Percentiles rank a stretch among this genome's conserved stretches.
Conservation (phyloP, 2,113 vertebrate species). For the Barbus barbus region DNA sequence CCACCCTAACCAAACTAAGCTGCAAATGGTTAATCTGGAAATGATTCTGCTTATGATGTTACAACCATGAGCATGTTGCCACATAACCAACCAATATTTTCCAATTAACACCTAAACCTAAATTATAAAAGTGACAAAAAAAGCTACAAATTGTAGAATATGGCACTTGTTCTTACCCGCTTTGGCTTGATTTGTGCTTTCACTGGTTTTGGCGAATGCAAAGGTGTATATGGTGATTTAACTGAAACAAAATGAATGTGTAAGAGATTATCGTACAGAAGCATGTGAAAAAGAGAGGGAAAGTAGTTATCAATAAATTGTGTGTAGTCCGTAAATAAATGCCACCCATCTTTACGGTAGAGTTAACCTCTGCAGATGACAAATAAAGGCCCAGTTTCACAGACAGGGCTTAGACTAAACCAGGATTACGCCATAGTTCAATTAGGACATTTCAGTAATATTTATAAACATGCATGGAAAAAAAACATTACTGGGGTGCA, state of each 20-base stretch:
- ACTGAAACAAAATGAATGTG: conserved; percentile 52
- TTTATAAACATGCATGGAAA: too few species aligned
- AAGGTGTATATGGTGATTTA: conserved; percentile 49
- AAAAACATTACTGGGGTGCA: too few species aligned
- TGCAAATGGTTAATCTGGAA: background rate
- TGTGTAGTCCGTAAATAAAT: too few species aligned
- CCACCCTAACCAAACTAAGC: background rate
- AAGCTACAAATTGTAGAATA: too few species aligned
- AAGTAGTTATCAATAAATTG: background rate
- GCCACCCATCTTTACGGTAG: background rate
- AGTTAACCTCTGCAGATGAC: background rate
- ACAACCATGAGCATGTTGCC: background rate
- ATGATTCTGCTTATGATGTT: background rate
- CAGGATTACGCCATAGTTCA: too few species aligned
- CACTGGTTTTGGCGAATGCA: conserved; percentile 46
- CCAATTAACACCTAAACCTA: background rate
- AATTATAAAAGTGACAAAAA: too few species aligned
- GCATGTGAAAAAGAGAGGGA: background rate
- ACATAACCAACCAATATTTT: background rate
- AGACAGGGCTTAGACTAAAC: too few species aligned
- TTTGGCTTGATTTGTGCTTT: conserved; percentile 56
- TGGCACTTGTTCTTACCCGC: conserved; percentile 56
- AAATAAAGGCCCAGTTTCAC: too few species aligned
- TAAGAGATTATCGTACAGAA: background rate
- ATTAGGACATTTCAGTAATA: too few species aligned